These are phyloP conservation scores for Zelostemma sp. DNA, from an alignment of 1,140 invertebrate genomes.

Conservation along the genomic window DNA sequence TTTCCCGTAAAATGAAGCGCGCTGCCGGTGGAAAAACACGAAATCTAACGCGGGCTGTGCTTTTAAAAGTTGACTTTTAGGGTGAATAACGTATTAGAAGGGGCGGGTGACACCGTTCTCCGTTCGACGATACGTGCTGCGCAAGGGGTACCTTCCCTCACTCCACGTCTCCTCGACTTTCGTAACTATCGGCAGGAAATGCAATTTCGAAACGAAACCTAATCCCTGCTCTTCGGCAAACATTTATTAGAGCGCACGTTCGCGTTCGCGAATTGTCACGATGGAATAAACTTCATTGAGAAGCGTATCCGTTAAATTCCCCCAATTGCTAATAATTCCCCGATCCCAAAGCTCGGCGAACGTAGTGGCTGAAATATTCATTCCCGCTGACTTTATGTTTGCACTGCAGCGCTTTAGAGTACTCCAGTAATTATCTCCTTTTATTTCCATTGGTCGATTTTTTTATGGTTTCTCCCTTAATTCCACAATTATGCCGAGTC, in stretches of 20 bases:
- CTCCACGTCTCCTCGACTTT: constrained; percentile 15
- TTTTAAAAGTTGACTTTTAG: constrained; percentile 45
- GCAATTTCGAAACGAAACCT: constrained; percentile 51
- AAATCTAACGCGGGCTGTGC: constrained; percentile 29
- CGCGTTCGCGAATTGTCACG: constrained; percentile 45
- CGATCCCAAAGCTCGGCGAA: constrained; percentile 24
- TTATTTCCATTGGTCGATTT: background rate
- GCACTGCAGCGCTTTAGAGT: background rate
- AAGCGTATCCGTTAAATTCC: constrained; percentile 43
- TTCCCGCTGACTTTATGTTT: background rate
- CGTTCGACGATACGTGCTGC: constrained; percentile 13
- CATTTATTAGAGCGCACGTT: constrained; percentile 50
- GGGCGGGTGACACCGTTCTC: constrained; percentile 30
- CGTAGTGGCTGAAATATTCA: constrained; percentile 8
- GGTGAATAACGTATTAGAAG: constrained; percentile 56
- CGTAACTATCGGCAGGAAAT: constrained; percentile 44
- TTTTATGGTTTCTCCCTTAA: background rate
- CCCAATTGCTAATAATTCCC: constrained; percentile 57
- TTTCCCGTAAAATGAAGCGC: background rate
- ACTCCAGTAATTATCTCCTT: background rate
- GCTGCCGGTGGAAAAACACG: constrained; percentile 1
- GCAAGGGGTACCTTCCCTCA: constrained; percentile 30
- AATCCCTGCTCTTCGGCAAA: constrained; percentile 49
- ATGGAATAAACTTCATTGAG: constrained; percentile 55
- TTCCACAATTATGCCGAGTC: background rate